Conservation (phyloP, 2,888 invertebrate species). For the Hedychridium roseum region DNA sequence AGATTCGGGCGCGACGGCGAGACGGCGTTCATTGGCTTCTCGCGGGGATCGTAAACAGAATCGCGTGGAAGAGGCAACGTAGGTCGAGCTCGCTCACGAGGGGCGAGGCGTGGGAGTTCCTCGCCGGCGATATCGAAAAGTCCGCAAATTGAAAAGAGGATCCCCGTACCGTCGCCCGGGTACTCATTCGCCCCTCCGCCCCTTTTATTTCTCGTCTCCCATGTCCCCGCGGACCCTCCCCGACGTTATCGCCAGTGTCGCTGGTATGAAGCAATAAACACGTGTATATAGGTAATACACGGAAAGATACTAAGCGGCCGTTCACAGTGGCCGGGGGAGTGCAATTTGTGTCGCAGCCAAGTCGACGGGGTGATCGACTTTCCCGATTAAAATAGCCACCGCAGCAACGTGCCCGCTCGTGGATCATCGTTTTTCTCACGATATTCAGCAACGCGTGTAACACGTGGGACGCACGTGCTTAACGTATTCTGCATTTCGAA, state of each 20-base stretch:
- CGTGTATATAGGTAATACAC: slow-evolving; percentile 20
- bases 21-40: slow-evolving; percentile 25
- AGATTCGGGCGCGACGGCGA: too few species aligned
- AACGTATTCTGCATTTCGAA: too few species aligned
- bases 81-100: slow-evolving; percentile 2
- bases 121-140: slow-evolving; percentile 22
- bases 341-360: slow-evolving; percentile 17
- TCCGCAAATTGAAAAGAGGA: slow-evolving; percentile 27
- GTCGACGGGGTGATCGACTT: slow-evolving; percentile 30
- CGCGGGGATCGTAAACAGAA: slow-evolving; percentile 16
- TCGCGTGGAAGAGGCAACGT: slow-evolving; percentile 18
- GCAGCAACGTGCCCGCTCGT: background rate
- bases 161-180: slow-evolving; percentile 16
- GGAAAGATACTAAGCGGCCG: slow-evolving; percentile 27
- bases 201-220: slow-evolving; percentile 4
- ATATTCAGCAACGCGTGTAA: too few species aligned
- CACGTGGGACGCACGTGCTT: slow-evolving; percentile 6
- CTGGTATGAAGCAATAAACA: slow-evolving; percentile 26
- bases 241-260: slow-evolving; percentile 19
- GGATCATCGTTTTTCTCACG: background rate
- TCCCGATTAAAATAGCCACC: slow-evolving; percentile 17
- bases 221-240: slow-evolving; percentile 11
- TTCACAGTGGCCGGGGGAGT: slow-evolving; percentile 15
- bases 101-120: slow-evolving; percentile 13
- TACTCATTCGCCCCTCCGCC: slow-evolving; percentile 11